Evolutionary conservation across 2,888 invertebrate species (phyloP), one percentile per base, ranked within the genome.

Genomic region (Philereme transversata): DNA sequence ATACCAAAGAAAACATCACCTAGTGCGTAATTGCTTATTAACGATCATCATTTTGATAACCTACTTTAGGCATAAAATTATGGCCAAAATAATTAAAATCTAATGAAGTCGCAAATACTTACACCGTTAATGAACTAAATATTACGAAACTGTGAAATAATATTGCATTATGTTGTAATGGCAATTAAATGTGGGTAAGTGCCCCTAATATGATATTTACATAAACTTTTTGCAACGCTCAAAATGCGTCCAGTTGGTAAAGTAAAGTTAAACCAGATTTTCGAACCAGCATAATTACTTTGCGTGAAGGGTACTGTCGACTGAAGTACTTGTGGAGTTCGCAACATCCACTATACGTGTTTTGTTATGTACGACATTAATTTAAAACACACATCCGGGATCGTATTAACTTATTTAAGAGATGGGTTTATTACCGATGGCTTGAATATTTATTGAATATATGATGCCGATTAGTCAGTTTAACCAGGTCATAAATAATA

Each of bases 111-210:
- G 46, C 38, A 51, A 46, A 40, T 60, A 44, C 51, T 45, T 55
- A 52, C 10, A 41, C 35, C 40, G 41, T 38, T 63, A 61, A 52
- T 58, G 56, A 63, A 57, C 63, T 60, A 58, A 62, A 44, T 64
- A 38, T 64, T 51, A 64, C 53, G 44, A 47, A 41, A 46, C 11
- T 35, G 0, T 47, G 11, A 51, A 55, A 60, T 64, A 56, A 61
- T 63, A 51, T 59, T 47, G 55, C 41, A 55, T 67, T 65, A 60
- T 60, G 65, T 65, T 57, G 68, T 67, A 70, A 72, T 47, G 51
- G 49, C 58, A 67, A 68, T 65, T 64, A 65, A 63, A 54, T 56
- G 53, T 58, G 36, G 48, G 57, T 62, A 61, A 65, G 67, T 65
- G 60, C 51, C 45, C 48, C 63, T 60, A 57, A 65, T 60, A 62